Evolutionary conservation across 2,797 vertebrate species (phyloP), one percentile per base, ranked within the genome.

Genomic region (Crypturellus tataupa): DNA sequence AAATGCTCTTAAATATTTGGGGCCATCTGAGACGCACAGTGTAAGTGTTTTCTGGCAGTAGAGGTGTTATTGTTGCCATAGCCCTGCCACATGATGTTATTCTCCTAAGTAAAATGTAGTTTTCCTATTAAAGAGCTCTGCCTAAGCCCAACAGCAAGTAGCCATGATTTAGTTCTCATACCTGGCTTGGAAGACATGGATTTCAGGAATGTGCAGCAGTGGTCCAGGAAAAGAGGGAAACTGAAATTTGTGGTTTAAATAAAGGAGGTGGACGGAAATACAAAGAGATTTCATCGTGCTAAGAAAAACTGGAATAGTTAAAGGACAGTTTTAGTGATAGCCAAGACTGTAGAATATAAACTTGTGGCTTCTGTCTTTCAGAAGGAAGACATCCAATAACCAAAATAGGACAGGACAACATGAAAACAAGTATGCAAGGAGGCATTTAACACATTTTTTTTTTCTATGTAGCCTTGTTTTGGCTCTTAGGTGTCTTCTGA

Each of bases 11-110:
- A 96, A 95, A 93, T 93, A 93, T 91, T 87, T 91, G 64, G 94
- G 96, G 80, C 83, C 93, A 96, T 93, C 87, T 85, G 80, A 97
- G 79, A 94, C 94, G 96, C 96, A 88, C 92, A 97, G 83, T 63
- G 39, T 80, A 95, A 96, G 83, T 94, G 84, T 89, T 96, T 95
- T 76, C 96, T 97, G 96, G 97, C 95, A 94, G 58, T 33, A 69
- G 80, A 94, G 85, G 88, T 96, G 87, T 97, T 97, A 87, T 85
- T 96, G 88, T 93, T 96, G 92, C 96, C 91, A 89, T 27, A 89
- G 85, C 29, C 90, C 86, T 92, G 87, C 89, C 94, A 93, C 76
- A 94, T 71, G 81, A 95, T 92, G 84, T 80, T 97, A 80, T 94
- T 97, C 94, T 94, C 94, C 81, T 27, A 87, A 87, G 70, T 56